Base-by-base conservation (phyloP, 2,888 invertebrate species). In the Drosophila phalerata region DNA sequence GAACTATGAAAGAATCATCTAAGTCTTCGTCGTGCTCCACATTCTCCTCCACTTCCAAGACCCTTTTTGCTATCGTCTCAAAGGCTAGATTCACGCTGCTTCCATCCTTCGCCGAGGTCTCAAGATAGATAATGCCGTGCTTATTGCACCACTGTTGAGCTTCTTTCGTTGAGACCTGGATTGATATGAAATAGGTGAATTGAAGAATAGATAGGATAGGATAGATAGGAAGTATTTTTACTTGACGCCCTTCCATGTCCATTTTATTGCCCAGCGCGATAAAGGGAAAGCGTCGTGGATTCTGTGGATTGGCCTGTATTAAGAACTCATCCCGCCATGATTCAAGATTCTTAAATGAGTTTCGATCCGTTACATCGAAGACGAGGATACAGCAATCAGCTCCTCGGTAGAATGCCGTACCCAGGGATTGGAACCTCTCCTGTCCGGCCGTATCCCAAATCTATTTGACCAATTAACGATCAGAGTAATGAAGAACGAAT, bases 371-470 rank as follows among this genome's bases (percentile, higher is more conserved):
- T 82, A 99, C 99, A 94, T 99, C 99, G 94, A 98, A 99, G 57
- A 99, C 98, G 87, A 99, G 95, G 92, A 99, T 98, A 94, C 99
- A 99, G 93, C 99, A 99, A 94, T 99, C 99, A 72, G 99, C 99
- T 87, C 99, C 99, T 88, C 99, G 95, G 93, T 99, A 99, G 92
- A 99, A 99, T 57, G 99, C 99, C 76, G 99, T 98, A 82, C 99
- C 99, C 72, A 99, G 93, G 2, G 98, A 98, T 93, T 99, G 99
- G 93, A 99, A 99, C 89, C 99, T 95, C 93, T 99, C 99, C 93
- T 99, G 99, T 9, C 99, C 99, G 65, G 99, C 99, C 51, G 99
- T 99, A 92, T 99, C 99, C 99, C 99, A 99, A 91, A 99, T 99
- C 94, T 97, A 55, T 1, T 58, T 15, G 95, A 6, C 2, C 11